Percentiles rank a stretch among this genome's conserved stretches.
phyloP scores from a whole-genome alignment of 23 tunicate genomes.

The Styela clava region DNA sequence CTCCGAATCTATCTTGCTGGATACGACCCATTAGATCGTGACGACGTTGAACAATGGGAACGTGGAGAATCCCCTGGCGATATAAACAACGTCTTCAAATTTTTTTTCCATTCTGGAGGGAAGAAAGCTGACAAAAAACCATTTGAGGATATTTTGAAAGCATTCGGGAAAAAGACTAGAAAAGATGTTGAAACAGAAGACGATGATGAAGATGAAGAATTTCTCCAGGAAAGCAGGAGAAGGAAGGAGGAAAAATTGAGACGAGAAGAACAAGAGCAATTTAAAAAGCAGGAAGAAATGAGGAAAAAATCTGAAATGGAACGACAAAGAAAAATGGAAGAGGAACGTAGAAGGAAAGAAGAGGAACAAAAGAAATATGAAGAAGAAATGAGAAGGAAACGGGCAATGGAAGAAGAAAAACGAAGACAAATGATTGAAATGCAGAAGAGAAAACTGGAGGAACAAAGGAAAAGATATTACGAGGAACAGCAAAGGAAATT shows the following conservation, averaged over 20 bases:
- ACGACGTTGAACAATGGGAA: constrained; percentile 79
- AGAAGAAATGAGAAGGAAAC: neutral
- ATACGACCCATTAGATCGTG: constrained; percentile 74
- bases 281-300: constrained; percentile 12
- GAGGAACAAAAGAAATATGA: constrained; percentile 2
- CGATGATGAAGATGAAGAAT: constrained; percentile 28
- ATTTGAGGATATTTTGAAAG: constrained; percentile 49
- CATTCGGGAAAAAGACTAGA: constrained; percentile 16
- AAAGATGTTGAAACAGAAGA: constrained; percentile 2
- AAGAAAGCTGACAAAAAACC: constrained; percentile 27
- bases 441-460: constrained; percentile 21
- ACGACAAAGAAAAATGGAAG: constrained; percentile 26
- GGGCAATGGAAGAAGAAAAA: constrained; percentile 3
- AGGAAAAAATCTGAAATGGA: constrained; percentile 16
- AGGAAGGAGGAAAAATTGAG: constrained; percentile 34
- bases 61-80: constrained; percentile 37
- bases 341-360: neutral
- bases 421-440: constrained; percentile 2
- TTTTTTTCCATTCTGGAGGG: constrained; percentile 43
- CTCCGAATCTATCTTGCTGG: constrained; percentile 63
- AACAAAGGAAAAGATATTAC: constrained; percentile 2
- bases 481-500: constrained; percentile 26
- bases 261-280: constrained; percentile 25
- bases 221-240: constrained; percentile 22
- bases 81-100: constrained; percentile 41